Conservation (phyloP, 2,888 invertebrate genomes). For the Rhynchonema sp. region DNA sequence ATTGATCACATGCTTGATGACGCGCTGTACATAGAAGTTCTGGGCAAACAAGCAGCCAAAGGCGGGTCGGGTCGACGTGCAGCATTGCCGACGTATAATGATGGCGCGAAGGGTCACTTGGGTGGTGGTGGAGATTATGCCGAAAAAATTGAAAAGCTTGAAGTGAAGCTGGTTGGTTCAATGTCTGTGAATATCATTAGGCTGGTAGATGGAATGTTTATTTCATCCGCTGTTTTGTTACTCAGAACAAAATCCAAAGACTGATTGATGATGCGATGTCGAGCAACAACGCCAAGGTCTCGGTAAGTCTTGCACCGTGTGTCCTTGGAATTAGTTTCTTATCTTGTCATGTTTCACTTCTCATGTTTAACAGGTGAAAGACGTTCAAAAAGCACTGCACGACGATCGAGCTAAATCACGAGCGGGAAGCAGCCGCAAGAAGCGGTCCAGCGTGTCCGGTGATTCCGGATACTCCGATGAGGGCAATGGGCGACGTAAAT, state of each 20-base stretch:
- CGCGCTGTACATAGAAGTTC: conserved; percentile 34
- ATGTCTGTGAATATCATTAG: no score
- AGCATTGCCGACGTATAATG: conserved; percentile 13
- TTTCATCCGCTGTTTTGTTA: no score
- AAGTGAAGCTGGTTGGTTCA: no score
- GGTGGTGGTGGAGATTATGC: no score
- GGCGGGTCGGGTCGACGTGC: not conserved
- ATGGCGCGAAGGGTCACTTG: conserved; percentile 15
- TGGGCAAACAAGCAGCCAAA: conserved; percentile 34
- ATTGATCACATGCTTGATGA: conserved; percentile 34
- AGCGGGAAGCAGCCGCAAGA: not conserved
- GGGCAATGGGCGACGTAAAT: not conserved
- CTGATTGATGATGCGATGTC: conserved; percentile 10
- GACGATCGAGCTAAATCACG: conserved; percentile 1
- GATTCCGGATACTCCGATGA: not conserved
- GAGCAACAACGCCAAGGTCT: conserved; percentile 11
- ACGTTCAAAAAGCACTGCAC: conserved; percentile 10
- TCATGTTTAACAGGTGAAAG: not conserved
- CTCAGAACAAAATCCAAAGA: conserved; percentile 8
- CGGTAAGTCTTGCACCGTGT: conserved; percentile 6
- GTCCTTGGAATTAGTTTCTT: not conserved
- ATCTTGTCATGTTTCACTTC: not conserved
- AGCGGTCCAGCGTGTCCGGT: not conserved
- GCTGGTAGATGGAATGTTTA: no score
- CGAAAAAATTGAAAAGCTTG: no score